Percentiles rank a stretch among this genome's conserved stretches.
phyloP scores from a whole-genome alignment of 2,888 invertebrate species.

The Andrena hattorfiana region DNA sequence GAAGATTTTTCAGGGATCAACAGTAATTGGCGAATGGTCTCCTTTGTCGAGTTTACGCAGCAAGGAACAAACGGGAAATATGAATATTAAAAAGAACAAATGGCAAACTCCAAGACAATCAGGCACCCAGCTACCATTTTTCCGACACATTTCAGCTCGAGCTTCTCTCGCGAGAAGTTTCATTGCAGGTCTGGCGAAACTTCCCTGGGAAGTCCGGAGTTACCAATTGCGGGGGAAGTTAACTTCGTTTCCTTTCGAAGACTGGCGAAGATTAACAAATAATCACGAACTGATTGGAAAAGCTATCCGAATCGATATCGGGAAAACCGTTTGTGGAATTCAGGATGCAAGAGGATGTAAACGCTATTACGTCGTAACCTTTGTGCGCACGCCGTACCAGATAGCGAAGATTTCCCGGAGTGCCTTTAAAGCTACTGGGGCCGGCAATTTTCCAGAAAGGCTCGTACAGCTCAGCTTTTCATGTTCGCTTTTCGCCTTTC shows the following conservation, averaged over 20 bases:
- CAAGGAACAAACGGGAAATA: neutral
- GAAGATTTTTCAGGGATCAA: conserved; percentile 47
- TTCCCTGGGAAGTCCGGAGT: conserved; percentile 1
- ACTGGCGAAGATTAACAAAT: neutral
- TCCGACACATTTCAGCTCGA: neutral
- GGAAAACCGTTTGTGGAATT: neutral
- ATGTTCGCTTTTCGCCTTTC: conserved; percentile 41
- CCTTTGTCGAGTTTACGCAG: neutral
- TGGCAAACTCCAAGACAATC: neutral
- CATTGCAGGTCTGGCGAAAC: neutral
- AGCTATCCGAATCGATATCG: neutral
- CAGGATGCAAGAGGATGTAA: neutral
- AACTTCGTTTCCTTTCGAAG: neutral
- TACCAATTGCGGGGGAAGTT: neutral
- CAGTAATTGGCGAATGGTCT: conserved; percentile 22
- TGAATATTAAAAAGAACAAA: conserved; percentile 1
- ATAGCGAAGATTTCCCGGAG: conserved; percentile 29
- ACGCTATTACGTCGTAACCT: conserved; percentile 1
- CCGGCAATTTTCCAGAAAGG: conserved; percentile 43
- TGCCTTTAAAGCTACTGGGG: conserved; percentile 22
- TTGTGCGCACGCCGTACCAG: neutral
- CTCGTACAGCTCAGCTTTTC: conserved; percentile 25
- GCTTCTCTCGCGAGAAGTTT: neutral
- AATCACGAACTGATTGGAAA: neutral
- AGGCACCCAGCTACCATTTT: neutral